These are phyloP conservation scores for Flexamia atlantica DNA, from an alignment of 2,888 invertebrate genomes.

Conservation along the genomic window DNA sequence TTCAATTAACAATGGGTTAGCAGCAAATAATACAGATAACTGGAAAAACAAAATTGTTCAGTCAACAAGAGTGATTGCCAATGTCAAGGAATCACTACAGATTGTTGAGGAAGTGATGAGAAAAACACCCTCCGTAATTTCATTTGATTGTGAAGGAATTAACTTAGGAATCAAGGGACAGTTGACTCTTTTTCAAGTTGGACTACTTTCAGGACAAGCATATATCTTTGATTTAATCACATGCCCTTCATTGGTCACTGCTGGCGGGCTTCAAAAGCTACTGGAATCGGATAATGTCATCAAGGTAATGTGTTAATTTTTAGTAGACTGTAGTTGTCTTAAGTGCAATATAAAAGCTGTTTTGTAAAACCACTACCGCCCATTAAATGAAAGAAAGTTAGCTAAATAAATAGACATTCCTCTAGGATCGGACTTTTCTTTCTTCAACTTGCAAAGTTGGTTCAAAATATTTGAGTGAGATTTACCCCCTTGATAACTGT, in stretches of 20 bases:
- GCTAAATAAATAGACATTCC: too few species aligned
- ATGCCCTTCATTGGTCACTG: conserved; percentile 87
- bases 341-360: too few species aligned
- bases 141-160: conserved; percentile 95
- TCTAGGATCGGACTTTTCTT: too few species aligned
- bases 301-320: conserved; percentile 85
- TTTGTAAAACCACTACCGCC: too few species aligned
- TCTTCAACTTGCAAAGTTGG: too few species aligned
- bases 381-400: too few species aligned
- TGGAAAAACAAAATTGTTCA: conserved; percentile 91
- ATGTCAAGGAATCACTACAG: conserved; percentile 86
- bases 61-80: conserved; percentile 89
- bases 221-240: conserved; percentile 93
- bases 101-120: conserved; percentile 76
- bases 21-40: conserved; percentile 76
- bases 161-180: conserved; percentile 94
- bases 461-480: too few species aligned
- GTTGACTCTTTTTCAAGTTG: conserved; percentile 91
- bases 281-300: conserved; percentile 89
- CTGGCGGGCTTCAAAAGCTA: conserved; percentile 87
- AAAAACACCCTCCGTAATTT: conserved; percentile 75
- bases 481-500: too few species aligned
- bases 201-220: conserved; percentile 88
- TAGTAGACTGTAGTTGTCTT: too few species aligned
- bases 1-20: conserved; percentile 74